Base-by-base conservation (phyloP, 2,888 invertebrate genomes). In the Aleiodes testaceus region DNA sequence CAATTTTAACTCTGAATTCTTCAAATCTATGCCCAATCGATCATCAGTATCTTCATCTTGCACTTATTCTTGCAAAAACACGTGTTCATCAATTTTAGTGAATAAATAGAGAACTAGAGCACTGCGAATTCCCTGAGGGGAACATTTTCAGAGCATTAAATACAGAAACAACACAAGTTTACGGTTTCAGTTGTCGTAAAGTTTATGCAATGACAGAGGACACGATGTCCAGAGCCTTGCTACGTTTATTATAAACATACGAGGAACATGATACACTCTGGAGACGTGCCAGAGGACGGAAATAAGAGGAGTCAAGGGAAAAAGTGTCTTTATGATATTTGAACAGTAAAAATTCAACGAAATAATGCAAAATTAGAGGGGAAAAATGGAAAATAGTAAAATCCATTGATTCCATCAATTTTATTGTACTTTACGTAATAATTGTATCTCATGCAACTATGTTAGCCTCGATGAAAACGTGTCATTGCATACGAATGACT, bases 261-360 rank as follows among this genome's bases (percentile, higher is more conserved):
- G 50, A 50, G 50, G 50, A 50, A 50, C 16, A 50, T 18, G 18
- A 50, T 50, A 50, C 20, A 16, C 18, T 50, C 50, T 50, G 50
- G 50, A 50, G 12, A 20, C 50, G 16, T 18, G 50, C 50, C 50
- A 50, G 20, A 50, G 50, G 11, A 50, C 50, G 18, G 50, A 50
- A 18, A 18, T 18, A 18, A 20, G 16, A 20, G 18, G 11, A 18
- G n/a, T 50, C 3, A 3, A 16, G 18, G 20, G 50, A 16, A 16
- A 11, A 50, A 50, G 11, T 18, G 14, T 50, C 9, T n/a, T 16
- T 2, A n/a, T 6, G 7, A 14, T n/a, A 14, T 49, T 26, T 5
- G 26, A 26, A 26, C 5, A 5, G 3, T 1, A 36, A n/a, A n/a
- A n/a, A n/a, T n/a, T n/a, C n/a, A n/a, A n/a, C n/a, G n/a, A 26